Percentiles rank a stretch among this genome's conserved stretches.
phyloP scores from a whole-genome alignment of 2,888 invertebrate genomes.

The Pharmacophagus antenor region DNA sequence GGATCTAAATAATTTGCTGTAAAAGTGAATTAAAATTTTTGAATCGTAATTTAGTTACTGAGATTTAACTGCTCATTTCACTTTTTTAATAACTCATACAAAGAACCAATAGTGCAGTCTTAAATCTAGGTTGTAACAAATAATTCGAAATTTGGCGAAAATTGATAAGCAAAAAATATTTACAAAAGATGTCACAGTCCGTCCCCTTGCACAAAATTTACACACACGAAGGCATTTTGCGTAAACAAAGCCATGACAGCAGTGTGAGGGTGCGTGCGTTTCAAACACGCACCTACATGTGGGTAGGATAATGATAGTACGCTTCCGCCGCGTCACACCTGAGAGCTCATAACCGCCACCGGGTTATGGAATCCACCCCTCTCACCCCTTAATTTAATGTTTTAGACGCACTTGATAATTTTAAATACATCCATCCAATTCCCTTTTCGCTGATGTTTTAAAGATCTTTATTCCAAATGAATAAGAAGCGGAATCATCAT shows the following conservation, averaged over 20 bases:
- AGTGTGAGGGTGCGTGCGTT: constrained; percentile 52
- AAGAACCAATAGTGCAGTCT: no score
- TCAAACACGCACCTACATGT: constrained; percentile 54
- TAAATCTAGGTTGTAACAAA: neutral
- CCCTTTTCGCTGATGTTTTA: no score
- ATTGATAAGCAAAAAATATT: neutral
- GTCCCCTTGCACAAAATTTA: constrained; percentile 47
- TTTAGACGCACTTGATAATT: constrained; percentile 49
- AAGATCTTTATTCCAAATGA: no score
- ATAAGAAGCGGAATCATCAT: no score
- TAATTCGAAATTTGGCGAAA: neutral
- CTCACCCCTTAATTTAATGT: constrained; percentile 67
- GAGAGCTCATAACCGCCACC: constrained; percentile 78
- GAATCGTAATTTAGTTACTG: no score
- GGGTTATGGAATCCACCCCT: constrained; percentile 63
- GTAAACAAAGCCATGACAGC: constrained; percentile 41
- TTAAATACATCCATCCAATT: constrained; percentile 28
- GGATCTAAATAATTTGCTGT: neutral
- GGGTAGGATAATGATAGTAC: constrained; percentile 78
- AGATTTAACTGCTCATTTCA: no score
- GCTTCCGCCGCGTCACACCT: constrained; percentile 81
- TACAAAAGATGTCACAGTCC: constrained; percentile 50
- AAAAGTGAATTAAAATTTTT: no score
- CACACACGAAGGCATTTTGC: constrained; percentile 50
- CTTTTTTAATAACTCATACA: no score